A percentile compares a stretch with the other conserved stretches of the same genome.
These are phyloP conservation scores for Erinaceus europaeus DNA, from an alignment of 2,113 vertebrate genomes.

Conservation along the genomic window DNA sequence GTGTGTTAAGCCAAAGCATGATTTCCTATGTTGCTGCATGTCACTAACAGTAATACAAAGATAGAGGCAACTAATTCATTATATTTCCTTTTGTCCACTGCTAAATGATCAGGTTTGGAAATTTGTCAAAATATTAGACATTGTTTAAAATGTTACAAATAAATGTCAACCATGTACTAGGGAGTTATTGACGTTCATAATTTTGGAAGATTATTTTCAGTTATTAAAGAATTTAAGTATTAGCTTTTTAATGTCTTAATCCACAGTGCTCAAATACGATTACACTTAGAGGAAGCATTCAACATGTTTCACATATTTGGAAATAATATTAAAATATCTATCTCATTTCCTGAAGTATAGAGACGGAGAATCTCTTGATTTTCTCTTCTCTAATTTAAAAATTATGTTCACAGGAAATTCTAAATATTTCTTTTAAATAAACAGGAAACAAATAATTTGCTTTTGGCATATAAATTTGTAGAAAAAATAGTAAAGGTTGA, in stretches of 20 bases:
- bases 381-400: constrained; percentile 78
- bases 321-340: constrained; percentile 73
- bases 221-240: constrained; percentile 66
- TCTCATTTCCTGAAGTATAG: constrained; percentile 76
- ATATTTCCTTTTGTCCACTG: constrained; percentile 72
- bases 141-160: constrained; percentile 79
- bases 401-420: constrained; percentile 78
- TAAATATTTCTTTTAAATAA: constrained; percentile 77
- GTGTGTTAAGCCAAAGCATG: constrained; percentile 69
- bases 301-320: constrained; percentile 73
- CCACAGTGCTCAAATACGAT: constrained; percentile 11
- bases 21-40: constrained; percentile 69
- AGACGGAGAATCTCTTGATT: constrained; percentile 76
- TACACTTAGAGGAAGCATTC: constrained; percentile 68
- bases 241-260: constrained; percentile 65
- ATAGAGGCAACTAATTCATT: constrained; percentile 70
- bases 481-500: constrained; percentile 51
- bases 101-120: constrained; percentile 67
- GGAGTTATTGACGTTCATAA: constrained; percentile 73
- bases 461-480: constrained; percentile 11
- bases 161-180: constrained; percentile 75
- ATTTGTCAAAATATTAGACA: constrained; percentile 76
- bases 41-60: constrained; percentile 73
- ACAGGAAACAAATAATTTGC: constrained; percentile 67
- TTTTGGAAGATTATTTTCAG: constrained; percentile 79